These are phyloP conservation scores for Yponomeuta malinellus DNA, from an alignment of 2,888 invertebrate species.

Conservation along the genomic window DNA sequence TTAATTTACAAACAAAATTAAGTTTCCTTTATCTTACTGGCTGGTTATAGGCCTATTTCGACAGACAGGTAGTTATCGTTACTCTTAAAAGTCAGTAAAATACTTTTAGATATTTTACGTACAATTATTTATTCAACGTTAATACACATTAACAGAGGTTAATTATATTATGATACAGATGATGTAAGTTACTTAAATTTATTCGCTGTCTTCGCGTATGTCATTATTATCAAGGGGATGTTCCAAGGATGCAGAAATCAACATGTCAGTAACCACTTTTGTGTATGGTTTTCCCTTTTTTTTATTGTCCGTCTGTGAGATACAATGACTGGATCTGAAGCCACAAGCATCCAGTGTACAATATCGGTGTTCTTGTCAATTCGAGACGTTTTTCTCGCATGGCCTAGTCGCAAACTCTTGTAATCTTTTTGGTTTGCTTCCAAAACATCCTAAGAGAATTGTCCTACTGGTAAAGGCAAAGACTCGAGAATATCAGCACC, in stretches of 20 bases:
- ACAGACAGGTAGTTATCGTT: not conserved
- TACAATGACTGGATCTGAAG: conserved; percentile 7
- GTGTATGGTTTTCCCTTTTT: not conserved
- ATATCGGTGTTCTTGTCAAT: conserved; percentile 4
- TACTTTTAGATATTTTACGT: conserved; percentile 2
- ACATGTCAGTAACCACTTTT: conserved; percentile 5
- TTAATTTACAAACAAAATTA: too few relatives aligned
- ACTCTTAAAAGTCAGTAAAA: conserved; percentile 10
- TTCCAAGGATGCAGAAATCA: conserved; percentile 6
- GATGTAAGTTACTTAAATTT: not conserved
- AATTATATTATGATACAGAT: conserved; percentile 6
- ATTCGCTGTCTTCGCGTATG: not conserved
- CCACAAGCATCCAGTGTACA: conserved; percentile 4
- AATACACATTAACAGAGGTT: conserved; percentile 6
- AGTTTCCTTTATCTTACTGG: too few relatives aligned
- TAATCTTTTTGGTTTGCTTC: too few relatives aligned
- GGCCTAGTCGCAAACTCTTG: too few relatives aligned
- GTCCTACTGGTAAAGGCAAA: too few relatives aligned
- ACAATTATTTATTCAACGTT: conserved; percentile 10
- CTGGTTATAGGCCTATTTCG: not conserved
- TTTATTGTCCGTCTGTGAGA: conserved; percentile 7
- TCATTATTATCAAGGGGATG: conserved; percentile 6
- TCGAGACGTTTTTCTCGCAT: conserved; percentile 2
- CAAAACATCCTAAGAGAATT: too few relatives aligned
- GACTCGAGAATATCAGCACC: too few relatives aligned